phyloP scores from a whole-genome alignment of 2,888 invertebrate genomes.

The Dermolepida albohirtum region DNA sequence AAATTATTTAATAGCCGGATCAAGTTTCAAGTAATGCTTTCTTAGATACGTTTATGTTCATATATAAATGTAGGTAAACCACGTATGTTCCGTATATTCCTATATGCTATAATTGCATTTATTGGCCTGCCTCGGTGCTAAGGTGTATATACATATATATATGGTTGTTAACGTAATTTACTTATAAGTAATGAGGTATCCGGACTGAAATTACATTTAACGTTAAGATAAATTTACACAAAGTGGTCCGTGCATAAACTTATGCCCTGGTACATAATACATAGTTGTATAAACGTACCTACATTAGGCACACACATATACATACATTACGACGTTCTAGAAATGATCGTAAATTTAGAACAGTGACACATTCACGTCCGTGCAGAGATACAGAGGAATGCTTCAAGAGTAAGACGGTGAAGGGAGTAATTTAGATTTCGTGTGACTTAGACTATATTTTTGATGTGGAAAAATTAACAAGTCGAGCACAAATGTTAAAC shows the following conservation, averaged over 20 bases:
- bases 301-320: not conserved
- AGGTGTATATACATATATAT: too few species aligned
- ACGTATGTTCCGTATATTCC: too few species aligned
- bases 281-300: not conserved
- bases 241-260: conserved; percentile 15
- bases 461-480: conserved; percentile 4
- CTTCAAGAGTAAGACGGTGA: not conserved
- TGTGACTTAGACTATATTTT: not conserved
- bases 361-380: conserved; percentile 3
- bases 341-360: conserved; percentile 13
- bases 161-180: too few species aligned
- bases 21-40: too few species aligned
- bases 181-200: conserved; percentile 11
- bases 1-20: too few species aligned
- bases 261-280: not conserved
- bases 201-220: conserved; percentile 13
- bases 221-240: conserved; percentile 22
- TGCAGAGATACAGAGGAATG: not conserved
- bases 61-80: too few species aligned
- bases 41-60: too few species aligned
- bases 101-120: too few species aligned
- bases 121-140: too few species aligned
- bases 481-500: not conserved
- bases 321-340: conserved; percentile 6
- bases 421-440: conserved; percentile 1